Base-by-base conservation (phyloP, 2,797 vertebrate genomes). In the Rhinophrynus dorsalis region DNA sequence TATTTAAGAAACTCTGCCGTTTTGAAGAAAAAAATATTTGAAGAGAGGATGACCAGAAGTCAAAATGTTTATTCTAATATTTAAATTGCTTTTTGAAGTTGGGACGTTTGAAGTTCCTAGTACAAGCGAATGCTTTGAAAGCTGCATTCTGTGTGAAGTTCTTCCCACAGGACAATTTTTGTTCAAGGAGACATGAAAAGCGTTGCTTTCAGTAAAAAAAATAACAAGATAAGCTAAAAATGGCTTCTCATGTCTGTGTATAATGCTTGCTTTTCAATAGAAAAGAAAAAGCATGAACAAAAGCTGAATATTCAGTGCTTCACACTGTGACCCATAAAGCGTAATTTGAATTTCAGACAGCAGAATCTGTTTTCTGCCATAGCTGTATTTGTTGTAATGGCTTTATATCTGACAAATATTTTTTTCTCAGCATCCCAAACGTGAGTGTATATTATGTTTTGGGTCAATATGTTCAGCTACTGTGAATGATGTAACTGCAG, bases 11-110 rank as follows among this genome's bases (percentile, higher is more conserved):
- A 24, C 8, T 45, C 11, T 12, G 17, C 3, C 21, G 24, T 12
- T 55, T 13, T 35, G 4, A 11, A 30, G 3, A 40, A 20, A 33
- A 40, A 56, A 26, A 48, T 20, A 52, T 44, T 8, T 35, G 44
- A 59, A 58, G 23, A 15, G 33, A 65, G 54, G 61, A 37, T 59
- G 45, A 44, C 54, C 45, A 52, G 54, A 52, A 65, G 69, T 59
- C 69, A 72, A 69, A 69, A 72, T 65, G 54, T 64, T 72, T 64
- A 64, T 64, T 38, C 61, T 30, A 57, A 72, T 64, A 72, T 72
- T 65, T 72, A 65, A 71, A 72, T 72, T 26, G 5, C 24, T 58
- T 30, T 72, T 66, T 72, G 69, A 65, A 58, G 61, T 58, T 37
- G n/a, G 20, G 13, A 27, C 66, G 26, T 58, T 72, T 72, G 69